These are phyloP conservation scores for Sparus aurata DNA, from an alignment of 2,797 vertebrate genomes.

Conservation along the genomic window DNA sequence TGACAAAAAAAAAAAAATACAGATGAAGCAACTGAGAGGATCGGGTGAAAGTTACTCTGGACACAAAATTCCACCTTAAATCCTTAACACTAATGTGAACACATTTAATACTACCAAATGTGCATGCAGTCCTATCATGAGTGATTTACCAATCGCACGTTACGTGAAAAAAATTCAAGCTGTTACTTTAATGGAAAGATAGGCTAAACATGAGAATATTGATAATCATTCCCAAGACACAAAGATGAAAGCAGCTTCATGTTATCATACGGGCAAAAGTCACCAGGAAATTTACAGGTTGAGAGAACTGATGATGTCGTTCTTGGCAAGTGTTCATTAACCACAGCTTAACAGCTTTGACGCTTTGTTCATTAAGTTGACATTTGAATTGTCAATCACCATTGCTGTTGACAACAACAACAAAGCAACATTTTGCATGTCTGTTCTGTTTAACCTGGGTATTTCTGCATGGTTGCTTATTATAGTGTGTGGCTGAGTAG, in stretches of 20 bases:
- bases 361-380: no score
- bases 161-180: background rate
- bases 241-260: background rate
- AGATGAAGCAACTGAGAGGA: conserved; percentile 20
- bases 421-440: no score
- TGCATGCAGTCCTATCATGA: background rate
- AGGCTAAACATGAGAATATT: background rate
- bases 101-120: background rate
- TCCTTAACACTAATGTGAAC: background rate
- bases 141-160: background rate
- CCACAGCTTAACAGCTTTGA: no score
- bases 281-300: background rate
- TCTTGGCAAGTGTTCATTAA: no score
- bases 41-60: background rate
- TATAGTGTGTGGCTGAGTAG: no score
- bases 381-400: no score
- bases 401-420: no score
- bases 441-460: no score
- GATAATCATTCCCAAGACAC: background rate
- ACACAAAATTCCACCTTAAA: background rate
- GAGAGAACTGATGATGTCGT: no score
- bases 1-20: background rate
- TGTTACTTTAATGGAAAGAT: background rate
- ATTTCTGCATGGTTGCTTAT: no score
- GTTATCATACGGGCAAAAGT: background rate